Base-by-base conservation (phyloP, 2,113 vertebrate species). In the Oryzias javanicus region DNA sequence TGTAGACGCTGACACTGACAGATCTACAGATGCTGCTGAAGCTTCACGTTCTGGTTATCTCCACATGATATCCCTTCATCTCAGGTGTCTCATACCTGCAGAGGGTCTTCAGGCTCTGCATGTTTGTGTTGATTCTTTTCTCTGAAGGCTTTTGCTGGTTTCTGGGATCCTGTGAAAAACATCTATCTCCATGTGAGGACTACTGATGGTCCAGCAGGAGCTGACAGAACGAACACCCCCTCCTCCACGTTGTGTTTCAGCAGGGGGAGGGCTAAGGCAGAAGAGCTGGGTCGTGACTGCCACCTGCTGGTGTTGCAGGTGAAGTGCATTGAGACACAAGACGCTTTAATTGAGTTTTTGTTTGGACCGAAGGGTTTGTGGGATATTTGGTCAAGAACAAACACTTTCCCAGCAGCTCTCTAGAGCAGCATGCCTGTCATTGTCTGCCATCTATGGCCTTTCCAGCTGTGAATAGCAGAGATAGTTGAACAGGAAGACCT, bases 221-320 rank as follows among this genome's bases (percentile, higher is more conserved):
- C 49, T 22, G 71, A 69, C 50, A 73, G 75, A 83, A 79, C 70
- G 71, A 81, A 74, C 68, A 74, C 74, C 80, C 76, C 71, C 71
- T 81, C 76, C 72, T 82, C 64, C 49, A 82, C 68, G 62, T 70
- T 63, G 56, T 74, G 76, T 84, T 86, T 76, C 74, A 76, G 57
- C 72, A 71, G 61, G 74, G 81, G 67, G 64, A 72, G 64, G 74
- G 74, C 67, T 49, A 68, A 72, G 35, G 53, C 4, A 7, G 14
- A 45, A 79, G 63, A 18, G 14, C 69, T 64, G 78, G 74, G 72
- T 86, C 78, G 70, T 54, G 69, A 78, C 65, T 83, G 80, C 68
- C 90, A 87, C 81, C 90, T 89, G 80, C 86, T 87, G 90, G 46
- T 5, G 5, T 27, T 18, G 5, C 6, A 0, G 1, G 4, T 14